phyloP scores from a whole-genome alignment of 2,797 vertebrate genomes.

The Microchirus variegatus region DNA sequence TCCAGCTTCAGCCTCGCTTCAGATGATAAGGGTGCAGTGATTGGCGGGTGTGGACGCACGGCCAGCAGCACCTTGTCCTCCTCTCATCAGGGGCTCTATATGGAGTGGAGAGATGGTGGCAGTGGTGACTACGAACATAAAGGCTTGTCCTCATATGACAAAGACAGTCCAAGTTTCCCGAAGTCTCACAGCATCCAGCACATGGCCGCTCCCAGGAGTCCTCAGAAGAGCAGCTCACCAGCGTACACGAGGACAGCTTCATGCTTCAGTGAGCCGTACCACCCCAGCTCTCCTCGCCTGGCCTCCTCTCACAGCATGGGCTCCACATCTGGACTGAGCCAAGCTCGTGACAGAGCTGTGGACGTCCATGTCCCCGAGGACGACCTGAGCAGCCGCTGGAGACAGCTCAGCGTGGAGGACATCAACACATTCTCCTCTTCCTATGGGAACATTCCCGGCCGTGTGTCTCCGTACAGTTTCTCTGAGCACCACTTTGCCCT shows the following conservation, averaged over 20 bases:
- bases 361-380: slow-evolving; percentile 83
- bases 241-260: slow-evolving; percentile 85
- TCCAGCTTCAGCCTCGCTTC: slow-evolving; percentile 94
- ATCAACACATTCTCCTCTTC: slow-evolving; percentile 85
- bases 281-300: slow-evolving; percentile 85
- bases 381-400: slow-evolving; percentile 87
- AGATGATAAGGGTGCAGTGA: slow-evolving; percentile 86
- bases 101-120: slow-evolving; percentile 85
- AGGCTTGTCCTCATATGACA: slow-evolving; percentile 83
- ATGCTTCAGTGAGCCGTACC: slow-evolving; percentile 88
- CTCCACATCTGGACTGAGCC: slow-evolving; percentile 71
- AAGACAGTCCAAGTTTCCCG: slow-evolving; percentile 82
- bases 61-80: slow-evolving; percentile 88
- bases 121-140: slow-evolving; percentile 85
- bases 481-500: slow-evolving; percentile 87
- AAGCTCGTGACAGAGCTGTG: slow-evolving; percentile 64
- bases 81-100: slow-evolving; percentile 90
- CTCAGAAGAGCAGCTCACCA: slow-evolving; percentile 80
- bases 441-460: slow-evolving; percentile 78
- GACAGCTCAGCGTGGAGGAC: slow-evolving; percentile 91
- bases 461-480: slow-evolving; percentile 87
- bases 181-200: slow-evolving; percentile 87
- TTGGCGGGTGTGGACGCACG: slow-evolving; percentile 64
- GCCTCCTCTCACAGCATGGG: slow-evolving; percentile 84
- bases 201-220: slow-evolving; percentile 78